Evolutionary conservation across 2,113 vertebrate genomes (phyloP).

Genomic region (Chaenogobius annularis): DNA sequence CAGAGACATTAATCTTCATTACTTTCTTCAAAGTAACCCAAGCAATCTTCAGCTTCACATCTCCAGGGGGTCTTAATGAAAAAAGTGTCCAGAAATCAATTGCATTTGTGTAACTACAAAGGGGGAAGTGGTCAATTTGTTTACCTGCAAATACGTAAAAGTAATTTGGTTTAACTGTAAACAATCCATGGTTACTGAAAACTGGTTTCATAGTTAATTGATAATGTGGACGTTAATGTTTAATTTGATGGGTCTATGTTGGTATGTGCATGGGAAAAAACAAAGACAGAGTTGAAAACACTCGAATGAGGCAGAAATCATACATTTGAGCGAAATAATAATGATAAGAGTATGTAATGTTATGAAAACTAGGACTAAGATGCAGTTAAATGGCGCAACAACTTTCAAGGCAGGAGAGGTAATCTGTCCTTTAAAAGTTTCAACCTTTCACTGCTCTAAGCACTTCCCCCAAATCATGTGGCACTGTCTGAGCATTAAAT

Average conservation of each 20-base stretch:
- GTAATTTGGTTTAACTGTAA: not conserved
- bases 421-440: constrained; percentile 3
- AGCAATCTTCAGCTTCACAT: constrained; percentile 39
- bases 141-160: constrained; percentile 1
- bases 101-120: constrained; percentile 31
- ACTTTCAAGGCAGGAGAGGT: constrained; percentile 9
- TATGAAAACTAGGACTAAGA: not conserved
- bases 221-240: constrained; percentile 45
- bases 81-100: constrained; percentile 54
- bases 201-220: constrained; percentile 28
- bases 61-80: constrained; percentile 36
- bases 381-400: not conserved
- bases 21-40: constrained; percentile 46
- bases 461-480: constrained; percentile 44
- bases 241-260: constrained; percentile 19
- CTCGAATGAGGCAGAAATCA: not conserved
- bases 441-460: constrained; percentile 37
- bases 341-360: not conserved
- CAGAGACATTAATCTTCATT: constrained; percentile 19
- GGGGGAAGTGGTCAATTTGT: constrained; percentile 22
- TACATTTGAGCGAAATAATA: not conserved
- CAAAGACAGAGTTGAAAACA: not conserved
- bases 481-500: constrained; percentile 47
- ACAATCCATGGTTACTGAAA: not conserved
- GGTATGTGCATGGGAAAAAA: not conserved